Percentiles rank a stretch among this genome's conserved stretches.
These are phyloP conservation scores for Sciurus vulgaris DNA, from an alignment of 2,797 vertebrate species.

Conservation along the genomic window DNA sequence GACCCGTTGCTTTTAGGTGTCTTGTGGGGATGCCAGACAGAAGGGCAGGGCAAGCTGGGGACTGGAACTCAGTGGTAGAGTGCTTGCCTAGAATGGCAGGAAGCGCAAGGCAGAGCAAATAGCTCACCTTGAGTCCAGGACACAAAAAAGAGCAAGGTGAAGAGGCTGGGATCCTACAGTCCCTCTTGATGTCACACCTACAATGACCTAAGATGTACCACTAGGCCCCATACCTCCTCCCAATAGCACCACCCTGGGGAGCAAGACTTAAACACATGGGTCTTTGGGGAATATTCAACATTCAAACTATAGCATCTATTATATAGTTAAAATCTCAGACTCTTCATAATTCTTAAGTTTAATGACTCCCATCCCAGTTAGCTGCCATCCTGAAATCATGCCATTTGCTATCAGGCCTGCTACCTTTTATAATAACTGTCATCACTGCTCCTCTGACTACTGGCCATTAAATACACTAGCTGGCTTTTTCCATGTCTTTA, in stretches of 20 bases:
- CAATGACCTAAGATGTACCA: neutral
- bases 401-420: neutral
- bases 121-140: neutral
- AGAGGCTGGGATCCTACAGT: neutral
- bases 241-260: neutral
- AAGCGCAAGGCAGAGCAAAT: neutral
- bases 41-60: too few species aligned
- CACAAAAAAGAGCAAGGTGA: neutral
- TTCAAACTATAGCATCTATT: neutral
- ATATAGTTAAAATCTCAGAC: too few species aligned
- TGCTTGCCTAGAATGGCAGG: neutral
- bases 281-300: neutral
- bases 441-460: neutral
- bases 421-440: neutral
- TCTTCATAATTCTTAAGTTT: neutral
- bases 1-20: neutral
- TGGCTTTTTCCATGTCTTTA: neutral
- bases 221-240: neutral
- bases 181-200: neutral
- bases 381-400: neutral
- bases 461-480: neutral
- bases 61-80: too few species aligned
- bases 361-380: neutral
- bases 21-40: neutral
- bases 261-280: neutral